A percentile compares a stretch with the other conserved stretches of the same genome.
phyloP scores from a whole-genome alignment of 2,888 invertebrate genomes.

The Phlogophora meticulosa region DNA sequence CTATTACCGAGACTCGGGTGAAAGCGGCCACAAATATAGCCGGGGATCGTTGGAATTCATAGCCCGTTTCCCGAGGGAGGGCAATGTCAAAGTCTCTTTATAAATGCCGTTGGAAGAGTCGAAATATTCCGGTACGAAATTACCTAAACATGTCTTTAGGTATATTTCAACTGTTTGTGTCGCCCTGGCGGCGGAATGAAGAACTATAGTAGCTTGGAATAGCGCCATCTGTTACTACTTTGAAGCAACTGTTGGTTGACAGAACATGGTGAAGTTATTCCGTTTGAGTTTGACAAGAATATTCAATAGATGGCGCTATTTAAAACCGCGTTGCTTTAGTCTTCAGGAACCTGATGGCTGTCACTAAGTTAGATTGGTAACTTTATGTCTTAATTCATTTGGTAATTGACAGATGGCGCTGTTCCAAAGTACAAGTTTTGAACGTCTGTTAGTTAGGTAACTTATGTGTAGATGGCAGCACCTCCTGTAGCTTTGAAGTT shows the following conservation, averaged over 20 bases:
- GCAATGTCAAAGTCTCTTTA: constrained; percentile 55
- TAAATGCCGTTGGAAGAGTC: constrained; percentile 47
- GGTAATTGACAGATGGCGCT: constrained; percentile 22
- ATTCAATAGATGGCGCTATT: constrained; percentile 14
- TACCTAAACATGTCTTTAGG: constrained; percentile 32
- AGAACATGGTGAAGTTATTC: fast-evolving
- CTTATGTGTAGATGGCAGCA: not conserved
- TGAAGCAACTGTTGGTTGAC: not conserved
- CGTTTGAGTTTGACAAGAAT: not conserved
- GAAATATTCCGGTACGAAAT: constrained; percentile 56
- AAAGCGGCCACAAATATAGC: constrained; percentile 50
- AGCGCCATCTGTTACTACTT: constrained; percentile 50
- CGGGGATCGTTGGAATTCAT: constrained; percentile 62
- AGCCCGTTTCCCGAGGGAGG: constrained; percentile 59
- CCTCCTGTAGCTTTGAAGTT: not conserved
- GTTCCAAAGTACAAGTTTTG: not conserved
- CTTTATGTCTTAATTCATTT: not conserved
- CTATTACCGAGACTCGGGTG: constrained; percentile 22
- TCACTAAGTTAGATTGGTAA: not conserved
- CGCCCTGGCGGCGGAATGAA: constrained; percentile 1
- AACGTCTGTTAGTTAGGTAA: not conserved
- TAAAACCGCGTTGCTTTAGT: not conserved
- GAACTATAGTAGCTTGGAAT: not conserved
- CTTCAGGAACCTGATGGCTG: constrained; percentile 1
- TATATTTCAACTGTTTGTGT: constrained; percentile 13